Evolutionary conservation across 2,888 invertebrate genomes (phyloP).

Genomic region (Napeogenes sylphis): DNA sequence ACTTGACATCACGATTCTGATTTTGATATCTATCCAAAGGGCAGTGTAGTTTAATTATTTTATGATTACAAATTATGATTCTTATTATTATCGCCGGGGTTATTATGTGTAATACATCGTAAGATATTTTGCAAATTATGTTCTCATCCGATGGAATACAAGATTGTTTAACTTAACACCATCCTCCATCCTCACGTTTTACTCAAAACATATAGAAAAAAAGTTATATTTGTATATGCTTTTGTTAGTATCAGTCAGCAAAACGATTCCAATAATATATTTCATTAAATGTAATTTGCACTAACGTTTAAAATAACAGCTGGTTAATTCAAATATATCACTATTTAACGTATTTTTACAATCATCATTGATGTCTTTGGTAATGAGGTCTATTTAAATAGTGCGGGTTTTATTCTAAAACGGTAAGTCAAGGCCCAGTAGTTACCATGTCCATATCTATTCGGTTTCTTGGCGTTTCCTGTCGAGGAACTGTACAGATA

Average conservation of each 20-base stretch:
- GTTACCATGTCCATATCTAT: slow-evolving; percentile 73
- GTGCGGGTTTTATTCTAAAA: slow-evolving; percentile 69
- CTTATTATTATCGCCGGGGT: too few relatives aligned
- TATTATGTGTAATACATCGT: too few relatives aligned
- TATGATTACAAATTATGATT: not conserved
- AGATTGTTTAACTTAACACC: too few relatives aligned
- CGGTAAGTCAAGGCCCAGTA: slow-evolving; percentile 73
- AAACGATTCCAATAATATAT: too few relatives aligned
- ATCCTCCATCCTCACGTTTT: too few relatives aligned
- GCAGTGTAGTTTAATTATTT: slow-evolving; percentile 39
- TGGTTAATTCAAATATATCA: not conserved
- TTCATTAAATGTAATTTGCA: too few relatives aligned
- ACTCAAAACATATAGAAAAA: too few relatives aligned
- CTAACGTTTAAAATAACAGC: too few relatives aligned
- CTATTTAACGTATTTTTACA: slow-evolving; percentile 6
- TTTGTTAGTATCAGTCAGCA: too few relatives aligned
- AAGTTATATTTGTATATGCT: too few relatives aligned
- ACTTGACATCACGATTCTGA: slow-evolving; percentile 58
- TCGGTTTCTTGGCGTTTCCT: slow-evolving; percentile 69
- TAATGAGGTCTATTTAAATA: slow-evolving; percentile 55
- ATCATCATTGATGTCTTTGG: slow-evolving; percentile 38
- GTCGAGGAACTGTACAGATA: slow-evolving; percentile 56
- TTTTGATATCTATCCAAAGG: slow-evolving; percentile 54
- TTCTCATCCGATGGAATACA: too few relatives aligned
- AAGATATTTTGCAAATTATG: too few relatives aligned